Evolutionary conservation across 2,113 vertebrate genomes (phyloP).

Genomic region (Steatornis caripensis): DNA sequence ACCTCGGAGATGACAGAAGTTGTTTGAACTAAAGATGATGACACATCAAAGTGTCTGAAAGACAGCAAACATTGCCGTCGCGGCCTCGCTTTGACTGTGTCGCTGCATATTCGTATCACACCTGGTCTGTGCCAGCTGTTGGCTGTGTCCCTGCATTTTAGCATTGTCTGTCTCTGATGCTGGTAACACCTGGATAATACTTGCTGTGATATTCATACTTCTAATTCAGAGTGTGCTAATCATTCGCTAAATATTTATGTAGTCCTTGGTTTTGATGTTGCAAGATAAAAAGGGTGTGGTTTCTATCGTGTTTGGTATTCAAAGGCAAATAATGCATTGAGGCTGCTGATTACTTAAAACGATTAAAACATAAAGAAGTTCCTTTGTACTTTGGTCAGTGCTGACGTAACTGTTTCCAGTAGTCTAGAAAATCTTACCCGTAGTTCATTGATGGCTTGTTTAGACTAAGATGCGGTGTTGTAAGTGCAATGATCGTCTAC

Average conservation of each 20-base stretch:
- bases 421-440: background rate
- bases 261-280: conserved; percentile 8
- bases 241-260: background rate
- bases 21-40: background rate
- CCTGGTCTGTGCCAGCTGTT: background rate
- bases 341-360: background rate
- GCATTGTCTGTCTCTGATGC: background rate
- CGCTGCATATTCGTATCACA: background rate
- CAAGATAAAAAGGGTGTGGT: background rate
- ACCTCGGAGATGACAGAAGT: background rate
- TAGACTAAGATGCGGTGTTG: background rate
- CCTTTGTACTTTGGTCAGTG: conserved; percentile 5
- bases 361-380: background rate
- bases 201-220: background rate
- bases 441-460: background rate
- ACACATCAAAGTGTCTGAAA: background rate
- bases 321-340: background rate
- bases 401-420: background rate
- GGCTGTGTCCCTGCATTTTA: background rate
- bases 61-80: background rate
- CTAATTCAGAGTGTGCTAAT: background rate
- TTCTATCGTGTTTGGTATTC: background rate
- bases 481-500: background rate
- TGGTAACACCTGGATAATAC: background rate
- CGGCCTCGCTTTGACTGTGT: background rate